Percentiles rank a stretch among this genome's conserved stretches.
These are phyloP conservation scores for Mizuhopecten yessoensis DNA, from an alignment of 1,140 invertebrate genomes.

Conservation along the genomic window DNA sequence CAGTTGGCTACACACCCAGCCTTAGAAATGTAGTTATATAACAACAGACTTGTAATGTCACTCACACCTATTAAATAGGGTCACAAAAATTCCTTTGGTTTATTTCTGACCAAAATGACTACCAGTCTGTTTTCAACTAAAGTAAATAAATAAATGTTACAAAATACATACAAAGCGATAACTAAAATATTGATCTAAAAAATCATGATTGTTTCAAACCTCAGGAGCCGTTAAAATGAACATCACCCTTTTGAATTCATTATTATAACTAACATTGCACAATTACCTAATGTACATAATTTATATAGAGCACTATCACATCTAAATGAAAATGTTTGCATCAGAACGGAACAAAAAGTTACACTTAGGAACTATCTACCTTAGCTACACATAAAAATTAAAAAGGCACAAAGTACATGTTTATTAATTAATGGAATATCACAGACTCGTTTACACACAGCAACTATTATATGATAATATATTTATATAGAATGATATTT, in stretches of 20 bases:
- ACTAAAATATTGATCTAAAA: neutral
- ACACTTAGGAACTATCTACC: neutral
- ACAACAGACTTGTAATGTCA: too few relatives aligned
- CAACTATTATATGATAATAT: neutral
- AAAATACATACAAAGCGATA: neutral
- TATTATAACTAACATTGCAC: neutral
- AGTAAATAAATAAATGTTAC: conserved; percentile 6
- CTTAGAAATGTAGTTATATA: too few relatives aligned
- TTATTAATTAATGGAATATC: neutral
- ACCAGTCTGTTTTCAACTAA: neutral
- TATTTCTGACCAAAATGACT: neutral
- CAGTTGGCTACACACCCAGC: too few relatives aligned
- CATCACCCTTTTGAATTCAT: neutral
- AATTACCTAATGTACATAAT: neutral
- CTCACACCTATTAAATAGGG: neutral
- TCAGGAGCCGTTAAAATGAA: neutral
- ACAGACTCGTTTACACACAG: neutral
- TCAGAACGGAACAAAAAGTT: neutral
- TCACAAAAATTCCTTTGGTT: neutral
- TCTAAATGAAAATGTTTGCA: neutral
- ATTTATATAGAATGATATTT: neutral
- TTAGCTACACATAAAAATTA: neutral
- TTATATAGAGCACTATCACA: neutral
- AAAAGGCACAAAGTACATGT: neutral
- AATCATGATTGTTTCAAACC: neutral